Evolutionary conservation across 2,888 invertebrate genomes (phyloP), one percentile per base, ranked within the genome.

Genomic region (Scaptodrosophila latifasciaeformis): DNA sequence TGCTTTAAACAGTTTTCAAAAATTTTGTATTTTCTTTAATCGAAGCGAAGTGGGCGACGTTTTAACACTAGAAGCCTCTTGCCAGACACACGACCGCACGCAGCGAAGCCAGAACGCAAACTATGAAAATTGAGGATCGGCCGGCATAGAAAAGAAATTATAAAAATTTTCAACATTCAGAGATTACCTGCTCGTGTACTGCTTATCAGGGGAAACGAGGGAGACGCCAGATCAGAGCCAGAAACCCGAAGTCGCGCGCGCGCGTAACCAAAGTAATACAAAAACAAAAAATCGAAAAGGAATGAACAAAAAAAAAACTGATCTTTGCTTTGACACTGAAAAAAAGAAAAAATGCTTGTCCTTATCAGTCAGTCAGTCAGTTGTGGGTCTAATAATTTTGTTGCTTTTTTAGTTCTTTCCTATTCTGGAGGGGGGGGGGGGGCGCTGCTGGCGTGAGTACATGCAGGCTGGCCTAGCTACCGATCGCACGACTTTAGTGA

Each of bases 71-170:
- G 5, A 13, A 49, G 45, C 45, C 55, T 53, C 72, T 1, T n/a
- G 12, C 19, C 18, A 21, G 19, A 24, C 21, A 65, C 74, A 67
- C 78, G 74, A 80, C 75, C 75, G 78, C 62, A 65, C 63, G 74
- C 63, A 62, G 65, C 74, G 70, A 74, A 54, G 81, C 63, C 70
- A 62, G 62, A 77, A 60, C 75, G 78, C 46, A 58, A 67, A 74
- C 70, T 74, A n/a, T n/a, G n/a, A 67, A 80, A 62, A 59, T 54
- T 60, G 62, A 77, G 80, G 74, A 74, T 72, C 63, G 62, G 57
- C 59, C 62, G 72, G 60, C 62, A 60, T 71, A 60, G 72, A 68
- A 76, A 65, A 55, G 57, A 5, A 3, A 7, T 7, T 7, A 7
- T 3, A 3, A n/a, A 7, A 24, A 5, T 7, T 5, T 24, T 24